Conservation (phyloP, 2,113 vertebrate species). For the Protobothrops flavoviridis region DNA sequence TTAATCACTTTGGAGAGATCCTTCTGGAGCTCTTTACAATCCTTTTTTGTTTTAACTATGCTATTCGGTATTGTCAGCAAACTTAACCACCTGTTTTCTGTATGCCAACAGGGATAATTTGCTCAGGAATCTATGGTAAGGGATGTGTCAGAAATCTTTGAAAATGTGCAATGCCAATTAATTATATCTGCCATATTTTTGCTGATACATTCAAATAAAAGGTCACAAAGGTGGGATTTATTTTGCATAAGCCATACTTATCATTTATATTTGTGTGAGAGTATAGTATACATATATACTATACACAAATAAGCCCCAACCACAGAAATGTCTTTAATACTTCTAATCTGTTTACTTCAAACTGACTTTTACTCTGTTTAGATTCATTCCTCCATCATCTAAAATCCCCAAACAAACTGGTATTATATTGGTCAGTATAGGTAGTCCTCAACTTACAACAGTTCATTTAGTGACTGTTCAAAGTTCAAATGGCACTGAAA, state of each 20-base stretch:
- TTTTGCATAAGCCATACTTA: not conserved
- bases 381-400: not conserved
- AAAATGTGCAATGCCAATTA: not conserved
- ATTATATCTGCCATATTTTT: not conserved
- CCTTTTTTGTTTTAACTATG: not conserved
- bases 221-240: not conserved
- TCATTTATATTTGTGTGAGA: not conserved
- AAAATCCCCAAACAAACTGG: not conserved
- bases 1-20: not conserved
- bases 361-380: not conserved
- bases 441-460: not conserved
- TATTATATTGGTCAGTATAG: not conserved
- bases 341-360: not conserved
- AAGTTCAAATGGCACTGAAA: not conserved
- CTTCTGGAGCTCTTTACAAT: not conserved
- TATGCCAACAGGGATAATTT: not conserved
- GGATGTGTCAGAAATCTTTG: not conserved
- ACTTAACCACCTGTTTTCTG: not conserved
- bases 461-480: not conserved
- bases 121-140: not conserved
- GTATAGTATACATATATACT: not conserved
- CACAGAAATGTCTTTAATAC: not conserved
- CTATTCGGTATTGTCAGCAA: not conserved
- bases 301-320: not conserved
- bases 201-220: not conserved